These are phyloP conservation scores for Oscheius sp. DNA, from an alignment of 1,140 invertebrate species.

Conservation along the genomic window DNA sequence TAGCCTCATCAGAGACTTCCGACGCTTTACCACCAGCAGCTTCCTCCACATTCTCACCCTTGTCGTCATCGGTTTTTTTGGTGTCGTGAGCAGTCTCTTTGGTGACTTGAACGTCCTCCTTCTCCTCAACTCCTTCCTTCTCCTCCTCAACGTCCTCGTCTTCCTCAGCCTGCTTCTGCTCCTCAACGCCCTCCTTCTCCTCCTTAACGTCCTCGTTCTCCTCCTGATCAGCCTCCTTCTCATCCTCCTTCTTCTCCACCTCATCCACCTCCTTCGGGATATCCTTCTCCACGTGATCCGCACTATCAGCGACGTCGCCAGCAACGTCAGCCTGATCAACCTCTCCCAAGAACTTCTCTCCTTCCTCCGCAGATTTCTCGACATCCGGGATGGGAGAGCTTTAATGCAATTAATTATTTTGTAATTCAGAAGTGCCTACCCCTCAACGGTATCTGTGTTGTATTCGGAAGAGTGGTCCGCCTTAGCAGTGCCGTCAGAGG, in stretches of 20 bases:
- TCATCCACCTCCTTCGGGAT: conserved; percentile 3
- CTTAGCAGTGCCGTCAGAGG: neutral
- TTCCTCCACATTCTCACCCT: conserved; percentile 15
- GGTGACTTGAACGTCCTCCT: neutral
- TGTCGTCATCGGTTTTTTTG: neutral
- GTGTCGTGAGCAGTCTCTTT: conserved; percentile 32
- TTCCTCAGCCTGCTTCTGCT: neutral
- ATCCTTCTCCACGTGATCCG: neutral
- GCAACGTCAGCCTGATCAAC: too few species aligned
- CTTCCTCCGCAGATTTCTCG: neutral
- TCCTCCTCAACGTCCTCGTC: neutral
- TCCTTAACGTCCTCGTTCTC: neutral
- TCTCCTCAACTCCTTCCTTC: neutral
- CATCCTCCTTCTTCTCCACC: conserved; percentile 15
- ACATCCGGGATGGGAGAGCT: neutral
- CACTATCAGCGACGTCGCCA: too few species aligned
- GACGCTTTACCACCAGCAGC: neutral
- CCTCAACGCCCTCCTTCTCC: neutral
- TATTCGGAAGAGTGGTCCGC: neutral
- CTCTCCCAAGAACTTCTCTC: neutral
- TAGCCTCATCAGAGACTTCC: too few species aligned
- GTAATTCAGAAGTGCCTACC: neutral
- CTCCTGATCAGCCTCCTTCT: neutral
- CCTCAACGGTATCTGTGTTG: neutral
- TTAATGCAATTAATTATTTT: neutral